Percentiles rank a stretch among this genome's conserved stretches.
Evolutionary conservation across 2,113 vertebrate species (phyloP).

Genomic region (Vulpes lagopus): DNA sequence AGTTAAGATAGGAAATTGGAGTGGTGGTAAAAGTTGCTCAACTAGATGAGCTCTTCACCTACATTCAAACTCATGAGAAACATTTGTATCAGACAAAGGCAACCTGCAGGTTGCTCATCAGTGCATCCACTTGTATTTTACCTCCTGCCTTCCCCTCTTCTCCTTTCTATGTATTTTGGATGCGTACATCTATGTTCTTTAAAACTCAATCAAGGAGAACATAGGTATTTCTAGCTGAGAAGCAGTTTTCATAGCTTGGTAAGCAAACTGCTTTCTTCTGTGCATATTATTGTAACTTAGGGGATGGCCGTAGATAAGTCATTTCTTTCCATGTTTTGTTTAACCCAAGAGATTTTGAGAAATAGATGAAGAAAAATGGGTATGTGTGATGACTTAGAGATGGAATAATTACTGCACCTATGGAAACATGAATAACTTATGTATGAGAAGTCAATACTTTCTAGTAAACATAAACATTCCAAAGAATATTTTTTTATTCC

Average conservation of each 20-base stretch:
- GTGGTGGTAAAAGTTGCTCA: not conserved
- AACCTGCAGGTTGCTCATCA: not conserved
- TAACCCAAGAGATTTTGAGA: constrained; percentile 35
- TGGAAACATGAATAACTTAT: not conserved
- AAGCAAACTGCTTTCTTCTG: constrained; percentile 70
- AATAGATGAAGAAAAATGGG: not conserved
- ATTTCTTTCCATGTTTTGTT: constrained; percentile 59
- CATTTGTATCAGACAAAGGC: not conserved
- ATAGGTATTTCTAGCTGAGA: constrained; percentile 73
- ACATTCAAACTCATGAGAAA: not conserved
- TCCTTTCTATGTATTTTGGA: not conserved
- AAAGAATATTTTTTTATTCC: not conserved
- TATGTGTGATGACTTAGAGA: constrained; percentile 10
- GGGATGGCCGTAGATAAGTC: constrained; percentile 17
- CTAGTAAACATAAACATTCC: not conserved
- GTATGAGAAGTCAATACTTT: not conserved
- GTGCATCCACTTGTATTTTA: not conserved
- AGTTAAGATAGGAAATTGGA: constrained; percentile 1
- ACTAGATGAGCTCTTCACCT: not conserved
- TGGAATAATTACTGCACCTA: not conserved
- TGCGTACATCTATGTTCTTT: constrained; percentile 73
- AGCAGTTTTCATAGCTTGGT: constrained; percentile 70
- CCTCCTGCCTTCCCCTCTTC: not conserved
- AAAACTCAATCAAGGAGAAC: constrained; percentile 76
- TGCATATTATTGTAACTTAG: constrained; percentile 62